Evolutionary conservation across 2,797 vertebrate species (phyloP), one percentile per base, ranked within the genome.

Genomic region (Sebastes matsubarae): DNA sequence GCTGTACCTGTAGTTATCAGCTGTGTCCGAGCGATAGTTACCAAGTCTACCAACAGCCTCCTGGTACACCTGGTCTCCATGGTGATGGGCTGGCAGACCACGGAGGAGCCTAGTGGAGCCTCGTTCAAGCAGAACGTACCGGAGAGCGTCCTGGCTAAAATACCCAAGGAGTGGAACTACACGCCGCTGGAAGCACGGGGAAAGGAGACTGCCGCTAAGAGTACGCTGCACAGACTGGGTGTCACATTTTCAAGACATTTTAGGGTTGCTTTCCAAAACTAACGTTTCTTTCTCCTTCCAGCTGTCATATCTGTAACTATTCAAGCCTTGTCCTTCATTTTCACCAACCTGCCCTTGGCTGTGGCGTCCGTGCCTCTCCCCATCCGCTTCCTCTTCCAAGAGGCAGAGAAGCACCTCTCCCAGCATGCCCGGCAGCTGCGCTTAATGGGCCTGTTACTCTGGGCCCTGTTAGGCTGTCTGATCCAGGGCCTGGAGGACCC

Each of bases 161-260:
- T 99, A 87, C 98, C 98, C 1, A 97, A 95, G 82, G 96, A 97
- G 73, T 99, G 98, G 98, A 97, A 96, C 91, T 98, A 97, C 64
- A 86, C 79, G 34, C 88, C 95, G 25, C 86, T 84, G 66, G 95
- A 97, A 80, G 83, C 88, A 74, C 92, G 82, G 79, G 91, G 85
- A 67, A 96, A 93, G 80, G 95, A 96, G 60, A 14, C 81, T 25
- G 70, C 87, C 67, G 89, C 85, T 16, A 97, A 96, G 92, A 94
- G 98, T 98, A 94, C 8, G 93, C 7, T 46, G 42, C 91, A 72
- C 29, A 80, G 1, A 63, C 38, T 63, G 8, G 8, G 7, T 67
- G 12, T 55, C 11, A 32, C 30, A 66, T 46, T 34, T 67, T 79
- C 4, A 77, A 68, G 9, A 72, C 3, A 55, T 70, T 57, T 54